A percentile compares a stretch with the other conserved stretches of the same genome.
These are phyloP conservation scores for Saguinus imperator DNA, from an alignment of 2,113 vertebrate genomes.

Conservation along the genomic window DNA sequence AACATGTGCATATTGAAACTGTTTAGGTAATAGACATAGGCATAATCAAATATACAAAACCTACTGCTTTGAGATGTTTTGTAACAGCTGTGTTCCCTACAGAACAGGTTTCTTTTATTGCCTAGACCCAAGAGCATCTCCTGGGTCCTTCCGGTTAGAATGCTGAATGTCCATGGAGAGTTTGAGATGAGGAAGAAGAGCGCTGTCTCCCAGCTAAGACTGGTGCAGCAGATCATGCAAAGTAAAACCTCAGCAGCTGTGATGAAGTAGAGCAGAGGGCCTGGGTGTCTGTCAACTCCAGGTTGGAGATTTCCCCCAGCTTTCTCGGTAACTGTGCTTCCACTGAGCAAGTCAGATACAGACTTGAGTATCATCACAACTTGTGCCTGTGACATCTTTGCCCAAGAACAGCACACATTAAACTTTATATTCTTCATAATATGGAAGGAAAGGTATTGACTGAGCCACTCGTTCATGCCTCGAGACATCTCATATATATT, in stretches of 20 bases:
- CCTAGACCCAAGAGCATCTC: not conserved
- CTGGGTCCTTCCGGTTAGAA: not conserved
- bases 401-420: not conserved
- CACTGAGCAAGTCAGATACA: not conserved
- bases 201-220: not conserved
- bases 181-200: not conserved
- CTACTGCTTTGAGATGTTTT: slow-evolving; percentile 34
- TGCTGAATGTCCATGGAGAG: not conserved
- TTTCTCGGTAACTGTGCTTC: not conserved
- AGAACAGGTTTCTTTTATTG: slow-evolving; percentile 5
- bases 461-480: not conserved
- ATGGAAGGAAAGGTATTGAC: slow-evolving; percentile 20
- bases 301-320: not conserved
- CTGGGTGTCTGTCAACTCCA: not conserved
- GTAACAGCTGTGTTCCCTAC: not conserved
- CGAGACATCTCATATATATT: not conserved
- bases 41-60: slow-evolving; percentile 14
- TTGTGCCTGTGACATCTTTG: slow-evolving; percentile 3
- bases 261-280: not conserved
- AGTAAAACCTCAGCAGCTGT: not conserved
- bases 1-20: not conserved
- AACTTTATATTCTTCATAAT: not conserved
- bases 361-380: not conserved
- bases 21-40: not conserved
- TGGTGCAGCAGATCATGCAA: not conserved